These are phyloP conservation scores for Tribolium madens DNA, from an alignment of 1,140 invertebrate species.

Conservation along the genomic window DNA sequence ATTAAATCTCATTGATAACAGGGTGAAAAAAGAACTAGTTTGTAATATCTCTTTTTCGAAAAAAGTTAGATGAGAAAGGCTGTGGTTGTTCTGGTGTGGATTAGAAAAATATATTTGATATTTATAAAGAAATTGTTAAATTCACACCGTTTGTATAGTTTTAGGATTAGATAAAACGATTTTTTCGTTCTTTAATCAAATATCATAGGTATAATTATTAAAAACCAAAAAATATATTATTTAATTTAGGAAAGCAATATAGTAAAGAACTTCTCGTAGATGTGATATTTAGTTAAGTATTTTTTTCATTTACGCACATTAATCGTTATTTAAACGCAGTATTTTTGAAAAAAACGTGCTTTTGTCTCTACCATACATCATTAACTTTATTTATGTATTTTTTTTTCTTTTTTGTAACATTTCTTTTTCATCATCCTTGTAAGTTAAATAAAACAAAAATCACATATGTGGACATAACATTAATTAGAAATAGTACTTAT, in stretches of 20 bases:
- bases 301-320: not conserved
- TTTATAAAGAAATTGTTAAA: conserved; percentile 29
- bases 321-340: conserved; percentile 39
- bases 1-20: conserved; percentile 49
- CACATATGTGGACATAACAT: not conserved
- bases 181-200: conserved; percentile 6
- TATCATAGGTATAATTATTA: conserved; percentile 33
- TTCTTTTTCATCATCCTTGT: conserved; percentile 29
- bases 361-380: conserved; percentile 19
- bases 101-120: conserved; percentile 40
- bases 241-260: conserved; percentile 46
- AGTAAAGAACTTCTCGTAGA: conserved; percentile 43
- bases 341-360: conserved; percentile 40
- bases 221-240: conserved; percentile 40
- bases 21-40: conserved; percentile 42
- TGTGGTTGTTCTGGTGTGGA: conserved; percentile 44
- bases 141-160: conserved; percentile 32
- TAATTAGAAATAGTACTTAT: conserved; percentile 32
- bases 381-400: conserved; percentile 27
- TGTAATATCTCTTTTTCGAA: conserved; percentile 36
- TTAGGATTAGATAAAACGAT: not conserved
- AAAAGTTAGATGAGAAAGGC: conserved; percentile 42
- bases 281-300: conserved; percentile 47
- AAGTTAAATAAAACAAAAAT: not conserved
- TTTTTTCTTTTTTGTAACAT: not conserved